Evolutionary conservation across 2,888 invertebrate species (phyloP), one percentile per base, ranked within the genome.

Genomic region (Mimumesa dahlbomi): DNA sequence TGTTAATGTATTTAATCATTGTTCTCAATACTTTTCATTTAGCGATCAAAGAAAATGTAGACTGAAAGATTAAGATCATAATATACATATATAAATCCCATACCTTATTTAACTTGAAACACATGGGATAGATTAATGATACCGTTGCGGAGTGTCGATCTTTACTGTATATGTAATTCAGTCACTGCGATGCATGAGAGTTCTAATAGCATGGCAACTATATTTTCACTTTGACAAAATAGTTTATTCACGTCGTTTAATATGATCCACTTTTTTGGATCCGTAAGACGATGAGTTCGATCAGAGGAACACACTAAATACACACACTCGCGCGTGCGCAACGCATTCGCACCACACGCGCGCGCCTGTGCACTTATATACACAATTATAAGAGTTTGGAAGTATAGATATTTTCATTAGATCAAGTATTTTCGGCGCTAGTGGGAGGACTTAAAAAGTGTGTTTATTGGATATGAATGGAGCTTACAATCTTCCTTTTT

Each of bases 151-250:
- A 56, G 45, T 48, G 40, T 58, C 29, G 34, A 36, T 50, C 38
- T 61, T 50, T 68, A 53, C 25, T 45, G 43, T 75, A 75, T 16
- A 62, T 45, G 57, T 68, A 61, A 66, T 63, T 58, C 16, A 58
- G 40, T 73, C 57, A 64, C 22, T 64, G 43, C 57, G 52, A 46
- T 76, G 79, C 79, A 79, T 79, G 79, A 46, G 49, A 63, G 61
- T 63, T 80, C 65, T 79, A 77, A 80, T 77, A 80, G 79, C 79
- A 79, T 80, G 79, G 29, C 19, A 65, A 54, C 34, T 57, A 56
- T 67, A 64, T 34, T 29, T 49, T 36, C 58, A 34, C 53, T 68
- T 61, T 48, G 49, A 64, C 57, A 68, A n/a, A 36, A 40, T 19
- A 21, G 5, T 16, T 13, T 36, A n/a, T 36, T 40, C 3, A 16